Evolutionary conservation across 2,797 vertebrate genomes (phyloP).

Genomic region (Decapterus maruadsi): DNA sequence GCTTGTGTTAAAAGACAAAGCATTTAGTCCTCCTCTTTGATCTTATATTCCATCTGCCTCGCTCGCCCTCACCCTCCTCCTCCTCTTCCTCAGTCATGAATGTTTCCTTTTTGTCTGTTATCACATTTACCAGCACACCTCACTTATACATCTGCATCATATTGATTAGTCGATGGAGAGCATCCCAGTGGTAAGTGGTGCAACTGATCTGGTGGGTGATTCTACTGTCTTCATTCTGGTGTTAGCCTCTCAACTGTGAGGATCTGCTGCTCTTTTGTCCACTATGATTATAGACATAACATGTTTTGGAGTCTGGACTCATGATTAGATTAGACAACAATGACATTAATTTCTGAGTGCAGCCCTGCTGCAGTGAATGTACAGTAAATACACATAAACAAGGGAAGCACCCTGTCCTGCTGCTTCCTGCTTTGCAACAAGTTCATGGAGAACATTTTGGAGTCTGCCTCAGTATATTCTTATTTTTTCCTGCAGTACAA

Average conservation of each 20-base stretch:
- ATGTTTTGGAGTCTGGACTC: not conserved
- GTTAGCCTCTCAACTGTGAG: not conserved
- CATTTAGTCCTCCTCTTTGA: conserved; percentile 38
- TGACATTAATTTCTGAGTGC: not conserved
- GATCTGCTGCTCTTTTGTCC: not conserved
- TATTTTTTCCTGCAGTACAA: not conserved
- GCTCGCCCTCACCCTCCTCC: conserved; percentile 13
- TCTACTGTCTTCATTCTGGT: no score
- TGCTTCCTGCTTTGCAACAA: not conserved
- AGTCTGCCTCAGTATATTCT: no score
- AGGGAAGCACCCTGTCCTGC: not conserved
- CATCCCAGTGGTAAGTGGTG: not conserved
- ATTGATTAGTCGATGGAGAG: not conserved
- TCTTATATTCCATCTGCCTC: conserved; percentile 33
- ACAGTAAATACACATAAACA: no score
- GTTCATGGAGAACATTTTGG: not conserved
- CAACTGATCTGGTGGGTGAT: not conserved
- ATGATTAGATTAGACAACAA: not conserved
- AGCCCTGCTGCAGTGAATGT: not conserved
- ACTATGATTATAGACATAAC: not conserved
- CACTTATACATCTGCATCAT: conserved; percentile 35
- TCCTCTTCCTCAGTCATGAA: conserved; percentile 22
- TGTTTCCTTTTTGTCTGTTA: conserved; percentile 5
- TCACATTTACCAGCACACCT: conserved; percentile 25
- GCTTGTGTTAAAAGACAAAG: conserved; percentile 55